Base-by-base conservation (phyloP, 2,888 invertebrate species). In the Hydrotaea diabolus region DNA sequence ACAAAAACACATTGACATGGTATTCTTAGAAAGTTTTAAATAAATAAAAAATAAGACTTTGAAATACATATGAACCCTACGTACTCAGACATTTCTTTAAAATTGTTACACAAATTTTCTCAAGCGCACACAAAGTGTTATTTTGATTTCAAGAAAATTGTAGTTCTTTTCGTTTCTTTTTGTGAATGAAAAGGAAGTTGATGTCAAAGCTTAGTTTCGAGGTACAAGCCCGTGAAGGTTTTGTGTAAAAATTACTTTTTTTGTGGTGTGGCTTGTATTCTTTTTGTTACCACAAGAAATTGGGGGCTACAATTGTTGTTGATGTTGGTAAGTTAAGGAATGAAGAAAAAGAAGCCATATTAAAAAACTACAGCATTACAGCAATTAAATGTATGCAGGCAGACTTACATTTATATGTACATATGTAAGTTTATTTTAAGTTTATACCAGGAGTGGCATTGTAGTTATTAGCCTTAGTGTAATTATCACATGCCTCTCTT, bases 1-100 rank as follows among this genome's bases (percentile, higher is more conserved):
- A 64, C 66, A 76, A 31, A 77, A 57, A 49, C 81, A 72, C 75
- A 82, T 77, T 82, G 69, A 77, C 77, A 49, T 77, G 82, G 77
- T 85, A 79, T 85, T 82, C 85, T 79, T 57, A 82, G 79, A 85
- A 85, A 85, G 73, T 79, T 79, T 59, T 36, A 43, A 69, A 72
- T 57, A 62, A 75, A 73, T 74, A 66, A 69, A 69, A 66, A 72
- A 53, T 31, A 76, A 21, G 69, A 69, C 23, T 69, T 66, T 23
- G 43, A 69, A 69, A 13, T 49, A n/a, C 17, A n/a, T 26, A 31
- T 74, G 46, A 77, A 17, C 19, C 13, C 13, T 8, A 19, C 21
- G 11, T 39, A 66, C 39, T 1, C 39, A 39, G 3, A 59, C 46
- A 59, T 71, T 76, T 71, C 39, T 39, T 39, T 11, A 39, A 55